Evolutionary conservation across 1,140 invertebrate species (phyloP).

Genomic region (Lasioglossum baleicum): DNA sequence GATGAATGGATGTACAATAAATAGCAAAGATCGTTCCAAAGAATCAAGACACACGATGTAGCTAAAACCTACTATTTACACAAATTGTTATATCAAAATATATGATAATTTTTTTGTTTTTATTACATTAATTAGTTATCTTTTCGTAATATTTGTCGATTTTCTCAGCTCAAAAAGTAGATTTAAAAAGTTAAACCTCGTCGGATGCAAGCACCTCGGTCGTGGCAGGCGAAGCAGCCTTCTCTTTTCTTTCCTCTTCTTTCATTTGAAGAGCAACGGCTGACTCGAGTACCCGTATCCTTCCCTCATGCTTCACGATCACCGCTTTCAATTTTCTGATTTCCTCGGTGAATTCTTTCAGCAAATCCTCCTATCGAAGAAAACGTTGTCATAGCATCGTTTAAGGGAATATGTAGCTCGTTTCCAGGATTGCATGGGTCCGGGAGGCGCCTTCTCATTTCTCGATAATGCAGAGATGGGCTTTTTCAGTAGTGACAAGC

Average conservation of each 20-base stretch:
- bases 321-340: slow-evolving; percentile 95
- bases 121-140: slow-evolving; percentile 73
- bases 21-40: slow-evolving; percentile 76
- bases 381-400: background rate
- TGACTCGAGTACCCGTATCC: slow-evolving; percentile 88
- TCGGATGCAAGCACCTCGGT: slow-evolving; percentile 76
- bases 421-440: no score
- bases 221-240: slow-evolving; percentile 70
- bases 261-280: slow-evolving; percentile 79
- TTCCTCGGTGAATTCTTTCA: slow-evolving; percentile 92
- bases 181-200: slow-evolving; percentile 75
- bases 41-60: slow-evolving; percentile 74
- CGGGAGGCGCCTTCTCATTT: no score
- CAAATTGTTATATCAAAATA: slow-evolving; percentile 79
- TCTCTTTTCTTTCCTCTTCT: slow-evolving; percentile 76
- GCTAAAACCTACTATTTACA: slow-evolving; percentile 80
- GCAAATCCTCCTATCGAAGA: slow-evolving; percentile 81
- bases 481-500: no score
- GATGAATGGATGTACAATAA: slow-evolving; percentile 78
- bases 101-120: slow-evolving; percentile 65
- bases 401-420: no score
- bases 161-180: slow-evolving; percentile 65
- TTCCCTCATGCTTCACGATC: slow-evolving; percentile 96
- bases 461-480: no score
- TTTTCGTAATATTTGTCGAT: slow-evolving; percentile 48